These are phyloP conservation scores for Acrocephalus arundinaceus DNA, from an alignment of 2,113 vertebrate species.

Conservation along the genomic window DNA sequence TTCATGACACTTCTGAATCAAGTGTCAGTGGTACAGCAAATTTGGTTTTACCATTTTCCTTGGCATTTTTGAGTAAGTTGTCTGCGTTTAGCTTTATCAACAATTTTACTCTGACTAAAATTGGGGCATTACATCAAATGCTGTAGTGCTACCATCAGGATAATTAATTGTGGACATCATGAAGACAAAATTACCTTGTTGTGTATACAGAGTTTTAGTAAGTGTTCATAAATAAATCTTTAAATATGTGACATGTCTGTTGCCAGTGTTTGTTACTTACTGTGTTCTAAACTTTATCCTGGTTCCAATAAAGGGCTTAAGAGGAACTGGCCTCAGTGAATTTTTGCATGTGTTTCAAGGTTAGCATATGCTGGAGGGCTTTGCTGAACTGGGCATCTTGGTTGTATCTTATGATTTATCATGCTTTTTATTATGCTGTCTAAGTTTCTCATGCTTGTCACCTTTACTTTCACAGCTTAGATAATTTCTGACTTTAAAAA, in stretches of 20 bases:
- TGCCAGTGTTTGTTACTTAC: background rate
- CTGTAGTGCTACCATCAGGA: background rate
- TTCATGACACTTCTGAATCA: background rate
- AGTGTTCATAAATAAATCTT: background rate
- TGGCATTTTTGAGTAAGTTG: background rate
- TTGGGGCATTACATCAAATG: background rate
- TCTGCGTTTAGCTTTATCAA: background rate
- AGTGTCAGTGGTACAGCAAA: background rate
- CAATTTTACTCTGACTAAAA: background rate
- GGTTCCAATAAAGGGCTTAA: background rate
- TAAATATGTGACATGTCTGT: background rate
- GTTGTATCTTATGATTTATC: background rate
- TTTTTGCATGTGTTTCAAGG: conserved; percentile 3
- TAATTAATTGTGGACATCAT: background rate
- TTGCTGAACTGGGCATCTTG: background rate
- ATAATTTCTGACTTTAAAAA: background rate
- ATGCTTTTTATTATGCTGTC: background rate
- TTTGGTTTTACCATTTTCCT: background rate
- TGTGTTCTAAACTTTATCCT: background rate
- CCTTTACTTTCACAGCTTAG: background rate
- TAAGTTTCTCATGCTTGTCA: background rate
- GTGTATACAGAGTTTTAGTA: background rate
- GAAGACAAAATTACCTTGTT: background rate
- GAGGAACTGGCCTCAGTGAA: background rate
- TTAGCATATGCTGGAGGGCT: background rate